Conservation (phyloP, 2,113 vertebrate species). For the Pterocles orientalis region DNA sequence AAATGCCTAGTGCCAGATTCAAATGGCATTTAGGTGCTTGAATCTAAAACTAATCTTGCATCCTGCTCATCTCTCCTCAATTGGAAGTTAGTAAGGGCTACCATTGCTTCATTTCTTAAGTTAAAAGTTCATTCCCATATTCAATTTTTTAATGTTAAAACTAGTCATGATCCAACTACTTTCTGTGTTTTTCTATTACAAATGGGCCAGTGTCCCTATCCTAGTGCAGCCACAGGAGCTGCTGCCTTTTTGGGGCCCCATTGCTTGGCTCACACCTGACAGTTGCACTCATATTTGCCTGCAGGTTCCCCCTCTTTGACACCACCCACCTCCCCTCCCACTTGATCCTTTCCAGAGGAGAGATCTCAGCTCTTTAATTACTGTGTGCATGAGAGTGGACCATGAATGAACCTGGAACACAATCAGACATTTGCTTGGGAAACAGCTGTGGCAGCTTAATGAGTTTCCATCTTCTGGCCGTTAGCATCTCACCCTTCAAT, state of each 20-base stretch:
- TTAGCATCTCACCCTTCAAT: not conserved
- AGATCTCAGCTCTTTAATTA: not conserved
- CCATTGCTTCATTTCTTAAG: not conserved
- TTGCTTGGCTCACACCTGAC: not conserved
- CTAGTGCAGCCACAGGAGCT: not conserved
- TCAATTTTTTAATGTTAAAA: not conserved
- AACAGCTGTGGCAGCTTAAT: not conserved
- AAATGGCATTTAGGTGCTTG: not conserved
- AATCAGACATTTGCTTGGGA: not conserved
- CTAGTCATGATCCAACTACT: not conserved
- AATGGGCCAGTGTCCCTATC: too few relatives aligned
- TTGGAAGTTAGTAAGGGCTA: not conserved
- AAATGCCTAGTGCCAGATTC: not conserved
- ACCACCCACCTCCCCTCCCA: not conserved
- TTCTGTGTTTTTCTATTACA: not conserved
- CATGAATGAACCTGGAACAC: not conserved
- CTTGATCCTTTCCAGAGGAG: not conserved
- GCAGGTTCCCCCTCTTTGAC: not conserved
- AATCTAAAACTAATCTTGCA: not conserved
- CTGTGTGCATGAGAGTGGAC: not conserved
- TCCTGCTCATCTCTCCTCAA: not conserved
- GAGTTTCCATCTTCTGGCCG: not conserved
- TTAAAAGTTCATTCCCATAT: not conserved
- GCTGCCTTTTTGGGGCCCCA: not conserved
- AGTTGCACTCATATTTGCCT: fast-evolving